Base-by-base conservation (phyloP, 2,113 vertebrate genomes). In the Gila orcuttii region DNA sequence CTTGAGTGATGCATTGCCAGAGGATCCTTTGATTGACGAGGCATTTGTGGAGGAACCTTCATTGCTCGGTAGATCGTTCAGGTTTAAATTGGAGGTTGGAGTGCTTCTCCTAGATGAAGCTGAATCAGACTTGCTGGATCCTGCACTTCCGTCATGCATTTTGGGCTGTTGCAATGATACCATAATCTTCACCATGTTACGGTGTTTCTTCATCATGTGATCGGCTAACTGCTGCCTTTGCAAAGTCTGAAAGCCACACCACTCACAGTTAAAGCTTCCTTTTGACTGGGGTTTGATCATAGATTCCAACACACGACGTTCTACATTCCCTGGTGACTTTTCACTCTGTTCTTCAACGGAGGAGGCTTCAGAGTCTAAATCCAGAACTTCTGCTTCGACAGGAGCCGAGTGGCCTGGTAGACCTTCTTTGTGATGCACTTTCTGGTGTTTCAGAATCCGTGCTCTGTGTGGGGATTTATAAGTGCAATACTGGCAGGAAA, bases 131-230 rank as follows among this genome's bases (percentile, higher is more conserved):
- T 92, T 94, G 45, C 94, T 93, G 1, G 98, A 96, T 17, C 93
- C 92, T 19, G 91, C 68, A 69, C 92, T 89, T 0, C 93, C 93
- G 1, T 95, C 95, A 59, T 59, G 81, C 0, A 94, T 95, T 81
- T 98, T 97, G 62, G 95, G 93, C 86, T 97, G 94, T 28, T 96
- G 92, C 90, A 96, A 79, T 10, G 91, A 95, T 4, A 97, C 98
- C 69, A 98, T 93, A 87, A 98, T 97, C 93, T 99, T 99, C 74
- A 98, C 97, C 96, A 98, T 97, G 89, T 97, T 97, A 9, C 96
- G 95, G 89, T 99, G 98, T 79, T 99, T 98, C 91, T 98, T 97
- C 95, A 97, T 97, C 95, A 99, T 96, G 89, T 99, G 97, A 90
- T 96, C 95, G 86, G 97, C 97, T 97, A 97, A 98, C 87, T 95